Percentiles rank a stretch among this genome's conserved stretches.
Evolutionary conservation across 2,888 invertebrate species (phyloP).

Genomic region (Erynnis tages): DNA sequence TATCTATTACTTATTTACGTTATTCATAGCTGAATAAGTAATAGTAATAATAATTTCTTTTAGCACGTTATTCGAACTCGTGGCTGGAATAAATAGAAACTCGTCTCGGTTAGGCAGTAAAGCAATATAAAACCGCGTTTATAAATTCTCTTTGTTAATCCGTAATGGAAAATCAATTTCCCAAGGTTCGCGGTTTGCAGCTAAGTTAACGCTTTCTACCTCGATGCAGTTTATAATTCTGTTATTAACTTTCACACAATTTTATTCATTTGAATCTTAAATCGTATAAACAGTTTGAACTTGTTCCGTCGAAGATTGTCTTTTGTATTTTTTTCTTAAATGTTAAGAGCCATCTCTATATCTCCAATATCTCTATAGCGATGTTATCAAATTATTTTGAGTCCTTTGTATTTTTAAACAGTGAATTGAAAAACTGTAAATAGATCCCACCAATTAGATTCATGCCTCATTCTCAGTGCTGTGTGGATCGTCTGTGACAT

Average conservation of each 20-base stretch:
- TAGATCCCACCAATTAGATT: not conserved
- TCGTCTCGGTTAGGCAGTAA: slow-evolving; percentile 1
- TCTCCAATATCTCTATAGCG: not conserved
- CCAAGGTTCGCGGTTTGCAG: slow-evolving; percentile 37
- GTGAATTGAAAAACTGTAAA: not conserved
- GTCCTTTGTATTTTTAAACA: no score
- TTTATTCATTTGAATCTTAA: slow-evolving; percentile 15
- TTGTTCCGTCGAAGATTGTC: not conserved
- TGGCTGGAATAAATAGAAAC: slow-evolving; percentile 7
- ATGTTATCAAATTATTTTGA: not conserved
- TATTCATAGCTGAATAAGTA: not conserved
- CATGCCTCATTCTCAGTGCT: not conserved
- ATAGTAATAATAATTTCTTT: no score
- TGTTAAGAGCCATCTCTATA: no score
- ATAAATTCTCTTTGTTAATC: slow-evolving; percentile 19
- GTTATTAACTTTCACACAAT: slow-evolving; percentile 50
- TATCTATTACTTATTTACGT: not conserved
- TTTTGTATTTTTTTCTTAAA: not conserved
- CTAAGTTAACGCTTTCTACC: slow-evolving; percentile 41
- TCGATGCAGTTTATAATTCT: slow-evolving; percentile 33
- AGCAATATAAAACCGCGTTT: slow-evolving; percentile 15
- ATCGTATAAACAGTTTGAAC: slow-evolving; percentile 10
- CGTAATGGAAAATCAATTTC: slow-evolving; percentile 37
- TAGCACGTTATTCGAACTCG: no score
- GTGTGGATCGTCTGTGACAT: not conserved